These are phyloP conservation scores for Microplitis deprimator DNA, from an alignment of 2,888 invertebrate genomes.

Conservation along the genomic window DNA sequence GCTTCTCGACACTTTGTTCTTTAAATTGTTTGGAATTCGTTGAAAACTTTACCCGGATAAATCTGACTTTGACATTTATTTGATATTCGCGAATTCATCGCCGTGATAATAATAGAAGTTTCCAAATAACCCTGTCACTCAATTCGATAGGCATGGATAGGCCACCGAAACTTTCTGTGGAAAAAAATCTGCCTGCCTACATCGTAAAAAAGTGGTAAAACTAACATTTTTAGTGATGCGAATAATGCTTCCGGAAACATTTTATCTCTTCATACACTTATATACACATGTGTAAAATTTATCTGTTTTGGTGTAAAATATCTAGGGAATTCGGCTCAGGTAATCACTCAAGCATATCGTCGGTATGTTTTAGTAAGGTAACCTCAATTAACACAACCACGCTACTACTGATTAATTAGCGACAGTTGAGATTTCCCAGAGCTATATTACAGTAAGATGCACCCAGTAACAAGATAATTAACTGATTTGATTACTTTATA, in stretches of 20 bases:
- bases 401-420: conserved; percentile 60
- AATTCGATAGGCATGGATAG: conserved; percentile 4
- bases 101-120: conserved; percentile 21
- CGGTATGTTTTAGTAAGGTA: conserved; percentile 46
- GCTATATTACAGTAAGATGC: neutral
- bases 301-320: neutral
- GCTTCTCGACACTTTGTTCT: conserved; percentile 3
- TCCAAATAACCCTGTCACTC: neutral
- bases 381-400: conserved; percentile 23
- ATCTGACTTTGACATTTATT: conserved; percentile 19
- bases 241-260: no score
- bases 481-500: conserved; percentile 2
- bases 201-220: neutral
- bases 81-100: conserved; percentile 8
- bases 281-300: neutral
- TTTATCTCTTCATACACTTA: no score
- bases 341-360: conserved; percentile 40
- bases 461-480: neutral
- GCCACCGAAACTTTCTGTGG: neutral
- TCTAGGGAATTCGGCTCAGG: conserved; percentile 9
- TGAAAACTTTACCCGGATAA: conserved; percentile 4
- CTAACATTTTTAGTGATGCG: no score
- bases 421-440: conserved; percentile 48
- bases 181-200: neutral
- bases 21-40: conserved; percentile 19